A percentile compares a stretch with the other conserved stretches of the same genome.
phyloP scores from a whole-genome alignment of 35 echinoderm and acorn worm genomes.

The Hemicentrotus pulcherrimus region DNA sequence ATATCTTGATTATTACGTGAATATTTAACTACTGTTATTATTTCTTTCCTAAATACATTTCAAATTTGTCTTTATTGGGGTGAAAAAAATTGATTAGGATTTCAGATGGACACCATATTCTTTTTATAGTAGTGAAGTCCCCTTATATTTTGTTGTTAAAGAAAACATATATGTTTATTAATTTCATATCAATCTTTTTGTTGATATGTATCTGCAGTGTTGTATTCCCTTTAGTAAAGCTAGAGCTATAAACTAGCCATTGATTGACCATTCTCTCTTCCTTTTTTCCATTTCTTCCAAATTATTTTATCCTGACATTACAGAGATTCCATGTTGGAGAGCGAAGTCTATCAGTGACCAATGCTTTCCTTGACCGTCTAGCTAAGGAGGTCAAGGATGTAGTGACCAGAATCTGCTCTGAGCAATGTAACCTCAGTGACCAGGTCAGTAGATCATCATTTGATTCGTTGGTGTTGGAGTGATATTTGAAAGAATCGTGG shows the following conservation, averaged over 20 bases:
- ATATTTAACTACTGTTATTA: no score
- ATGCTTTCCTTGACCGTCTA: slow-evolving; percentile 94
- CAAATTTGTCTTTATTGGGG: no score
- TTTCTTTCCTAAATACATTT: no score
- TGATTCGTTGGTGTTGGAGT: not conserved
- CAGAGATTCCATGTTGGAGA: slow-evolving; percentile 97
- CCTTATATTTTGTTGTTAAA: no score
- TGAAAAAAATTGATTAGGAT: not conserved
- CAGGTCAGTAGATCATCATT: slow-evolving; percentile 61
- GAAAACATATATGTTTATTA: no score
- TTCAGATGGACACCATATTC: not conserved
- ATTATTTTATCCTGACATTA: not conserved
- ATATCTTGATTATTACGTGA: no score
- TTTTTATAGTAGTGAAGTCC: no score
- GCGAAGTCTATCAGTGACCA: slow-evolving; percentile 90
- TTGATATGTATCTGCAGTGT: no score
- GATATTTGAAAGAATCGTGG: no score
- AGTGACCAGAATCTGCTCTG: slow-evolving; percentile 94
- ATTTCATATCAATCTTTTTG: no score
- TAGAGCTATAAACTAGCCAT: no score
- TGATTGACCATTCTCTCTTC: not conserved
- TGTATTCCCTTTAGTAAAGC: no score
- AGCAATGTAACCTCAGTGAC: slow-evolving; percentile 93
- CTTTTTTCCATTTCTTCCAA: not conserved
- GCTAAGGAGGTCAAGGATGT: slow-evolving; percentile 96